Conservation (phyloP, 2,888 invertebrate species). For the Aromia moschata region DNA sequence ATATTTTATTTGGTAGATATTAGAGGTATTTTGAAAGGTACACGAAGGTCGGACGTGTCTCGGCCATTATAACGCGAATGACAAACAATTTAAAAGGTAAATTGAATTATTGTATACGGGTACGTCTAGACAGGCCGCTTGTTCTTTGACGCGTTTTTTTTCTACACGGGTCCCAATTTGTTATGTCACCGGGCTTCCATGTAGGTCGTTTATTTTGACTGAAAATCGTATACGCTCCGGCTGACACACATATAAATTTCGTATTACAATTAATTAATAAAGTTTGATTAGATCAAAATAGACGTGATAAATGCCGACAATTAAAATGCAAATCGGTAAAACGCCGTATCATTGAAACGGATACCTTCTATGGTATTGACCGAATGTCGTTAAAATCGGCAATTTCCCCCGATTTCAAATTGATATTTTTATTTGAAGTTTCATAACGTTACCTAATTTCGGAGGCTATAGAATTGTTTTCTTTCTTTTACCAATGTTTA, state of each 20-base stretch:
- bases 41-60: conserved; percentile 1
- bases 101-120: conserved; percentile 3
- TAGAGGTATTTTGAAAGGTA: conserved; percentile 11
- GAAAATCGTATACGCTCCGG: background rate
- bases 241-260: background rate
- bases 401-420: too few species aligned
- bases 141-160: background rate
- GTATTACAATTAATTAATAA: too few species aligned
- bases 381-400: too few species aligned
- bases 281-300: background rate
- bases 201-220: background rate
- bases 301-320: background rate
- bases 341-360: background rate
- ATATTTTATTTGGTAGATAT: conserved; percentile 1
- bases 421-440: too few species aligned
- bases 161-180: background rate
- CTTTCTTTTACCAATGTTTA: too few species aligned
- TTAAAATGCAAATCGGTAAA: background rate
- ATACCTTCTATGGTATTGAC: background rate
- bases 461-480: too few species aligned
- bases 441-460: too few species aligned
- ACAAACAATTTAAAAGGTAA: conserved; percentile 12
- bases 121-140: background rate
- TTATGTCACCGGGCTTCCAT: background rate
- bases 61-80: conserved; percentile 6